A percentile compares a stretch with the other conserved stretches of the same genome.
Evolutionary conservation across 2,113 vertebrate species (phyloP).

Genomic region (Burhinus oedicnemus): DNA sequence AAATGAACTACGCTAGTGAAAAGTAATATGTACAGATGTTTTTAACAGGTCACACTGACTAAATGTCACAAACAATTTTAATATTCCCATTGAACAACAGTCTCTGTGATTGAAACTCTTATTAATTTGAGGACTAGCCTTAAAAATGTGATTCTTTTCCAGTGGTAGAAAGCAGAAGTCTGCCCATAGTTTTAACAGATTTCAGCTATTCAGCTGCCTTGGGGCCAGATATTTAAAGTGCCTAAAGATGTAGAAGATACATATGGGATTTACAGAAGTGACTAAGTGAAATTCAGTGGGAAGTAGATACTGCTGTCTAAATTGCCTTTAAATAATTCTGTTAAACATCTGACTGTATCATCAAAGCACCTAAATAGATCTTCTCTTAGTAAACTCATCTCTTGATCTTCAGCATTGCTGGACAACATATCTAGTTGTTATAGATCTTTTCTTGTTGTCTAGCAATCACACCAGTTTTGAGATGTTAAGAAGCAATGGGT

Average conservation of each 20-base stretch:
- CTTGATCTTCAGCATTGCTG: neutral
- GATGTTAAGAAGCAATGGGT: neutral
- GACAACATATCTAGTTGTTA: neutral
- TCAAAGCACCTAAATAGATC: conserved; percentile 29
- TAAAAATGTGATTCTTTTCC: neutral
- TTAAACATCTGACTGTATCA: neutral
- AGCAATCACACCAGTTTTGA: neutral
- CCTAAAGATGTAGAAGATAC: neutral
- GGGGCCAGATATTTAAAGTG: conserved; percentile 5
- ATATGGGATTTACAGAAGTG: conserved; percentile 22
- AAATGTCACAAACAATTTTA: neutral
- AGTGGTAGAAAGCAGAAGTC: neutral
- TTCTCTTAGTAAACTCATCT: neutral
- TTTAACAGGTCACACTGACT: neutral
- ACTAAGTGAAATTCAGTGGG: conserved; percentile 45
- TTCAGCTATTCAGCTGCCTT: neutral
- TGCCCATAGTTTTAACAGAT: neutral
- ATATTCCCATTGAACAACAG: neutral
- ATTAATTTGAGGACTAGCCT: neutral
- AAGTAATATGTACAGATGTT: neutral
- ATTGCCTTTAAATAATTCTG: conserved; percentile 41
- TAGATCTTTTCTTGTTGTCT: neutral
- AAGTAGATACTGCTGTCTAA: conserved; percentile 21
- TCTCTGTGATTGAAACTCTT: neutral
- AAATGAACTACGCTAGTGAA: neutral